phyloP scores from a whole-genome alignment of 2,797 vertebrate species.

The Sebastes oblongus region DNA sequence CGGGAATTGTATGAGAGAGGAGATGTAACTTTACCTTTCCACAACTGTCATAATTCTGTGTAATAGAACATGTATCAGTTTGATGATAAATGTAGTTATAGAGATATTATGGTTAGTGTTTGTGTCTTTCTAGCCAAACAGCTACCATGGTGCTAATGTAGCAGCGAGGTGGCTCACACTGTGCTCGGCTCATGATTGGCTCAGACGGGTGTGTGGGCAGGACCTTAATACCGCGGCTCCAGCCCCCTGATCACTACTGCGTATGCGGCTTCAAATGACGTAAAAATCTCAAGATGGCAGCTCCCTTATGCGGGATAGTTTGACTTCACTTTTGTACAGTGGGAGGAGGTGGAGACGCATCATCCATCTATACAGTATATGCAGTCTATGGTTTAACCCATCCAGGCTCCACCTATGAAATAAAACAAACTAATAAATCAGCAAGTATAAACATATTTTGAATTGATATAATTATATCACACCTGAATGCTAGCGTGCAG shows the following conservation, averaged over 20 bases:
- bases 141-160: background rate
- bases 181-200: no score
- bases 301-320: no score
- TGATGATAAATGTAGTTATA: background rate
- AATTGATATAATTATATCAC: background rate
- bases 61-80: background rate
- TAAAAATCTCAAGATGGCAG: background rate
- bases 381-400: background rate
- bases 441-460: background rate
- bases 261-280: background rate
- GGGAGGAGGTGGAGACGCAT: no score
- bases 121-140: background rate
- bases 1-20: background rate
- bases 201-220: no score
- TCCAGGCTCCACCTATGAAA: background rate
- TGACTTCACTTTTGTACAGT: no score
- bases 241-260: no score
- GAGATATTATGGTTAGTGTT: background rate
- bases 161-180: no score
- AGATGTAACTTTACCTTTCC: no score
- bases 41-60: background rate
- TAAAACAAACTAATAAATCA: background rate
- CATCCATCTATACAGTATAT: background rate
- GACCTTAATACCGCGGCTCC: no score
- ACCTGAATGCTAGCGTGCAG: constrained; percentile 85